phyloP scores from a whole-genome alignment of 2,888 invertebrate genomes.

The Acronicta aceris region DNA sequence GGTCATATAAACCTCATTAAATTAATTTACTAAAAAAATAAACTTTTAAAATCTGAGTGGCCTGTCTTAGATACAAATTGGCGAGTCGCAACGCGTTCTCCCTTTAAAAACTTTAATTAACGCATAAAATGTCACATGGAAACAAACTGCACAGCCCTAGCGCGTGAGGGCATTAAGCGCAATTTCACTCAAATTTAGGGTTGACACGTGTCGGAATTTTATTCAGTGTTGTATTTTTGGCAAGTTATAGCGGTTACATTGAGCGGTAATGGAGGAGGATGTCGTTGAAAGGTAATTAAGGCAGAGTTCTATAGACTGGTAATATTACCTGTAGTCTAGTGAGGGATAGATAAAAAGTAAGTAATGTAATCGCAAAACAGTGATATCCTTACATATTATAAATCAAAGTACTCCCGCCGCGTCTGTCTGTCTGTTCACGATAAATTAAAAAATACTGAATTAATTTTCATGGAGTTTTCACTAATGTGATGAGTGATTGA shows the following conservation, averaged over 20 bases:
- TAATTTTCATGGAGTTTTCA: too few species aligned
- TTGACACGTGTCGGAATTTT: constrained; percentile 38
- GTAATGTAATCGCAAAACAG: too few species aligned
- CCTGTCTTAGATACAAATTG: constrained; percentile 11
- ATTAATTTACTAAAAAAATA: constrained; percentile 7
- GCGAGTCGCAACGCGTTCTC: constrained; percentile 28
- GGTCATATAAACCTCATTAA: background rate
- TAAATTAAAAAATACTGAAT: too few species aligned
- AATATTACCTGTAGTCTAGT: background rate
- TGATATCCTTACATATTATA: too few species aligned
- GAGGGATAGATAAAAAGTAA: too few species aligned
- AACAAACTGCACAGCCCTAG: constrained; percentile 45
- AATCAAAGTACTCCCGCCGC: too few species aligned
- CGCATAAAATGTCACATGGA: constrained; percentile 38
- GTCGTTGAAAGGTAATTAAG: background rate
- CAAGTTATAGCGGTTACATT: constrained; percentile 35
- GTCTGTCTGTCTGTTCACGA: too few species aligned
- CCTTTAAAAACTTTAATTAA: constrained; percentile 52
- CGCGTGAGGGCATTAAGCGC: constrained; percentile 33
- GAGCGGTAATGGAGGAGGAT: constrained; percentile 10
- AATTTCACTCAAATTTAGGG: constrained; percentile 48
- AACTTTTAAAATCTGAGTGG: constrained; percentile 9
- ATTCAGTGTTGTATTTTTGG: constrained; percentile 40
- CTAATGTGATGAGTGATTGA: too few species aligned
- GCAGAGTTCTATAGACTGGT: background rate